Conservation (phyloP, 2,888 invertebrate species). For the Pyrocoelia pectoralis region DNA sequence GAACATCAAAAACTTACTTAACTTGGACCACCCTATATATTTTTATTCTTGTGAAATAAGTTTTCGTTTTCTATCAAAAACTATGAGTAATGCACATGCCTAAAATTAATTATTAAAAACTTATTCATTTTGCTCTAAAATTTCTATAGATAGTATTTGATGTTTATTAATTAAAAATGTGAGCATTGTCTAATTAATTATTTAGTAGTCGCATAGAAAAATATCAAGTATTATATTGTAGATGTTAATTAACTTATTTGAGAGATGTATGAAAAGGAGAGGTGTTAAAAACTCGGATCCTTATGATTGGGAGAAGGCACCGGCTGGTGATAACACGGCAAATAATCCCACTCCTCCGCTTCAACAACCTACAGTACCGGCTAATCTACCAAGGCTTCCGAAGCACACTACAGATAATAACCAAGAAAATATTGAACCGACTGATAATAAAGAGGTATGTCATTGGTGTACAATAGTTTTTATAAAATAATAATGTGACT, state of each 20-base stretch:
- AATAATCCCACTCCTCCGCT: conserved; percentile 47
- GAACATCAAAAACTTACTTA: no score
- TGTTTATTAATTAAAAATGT: no score
- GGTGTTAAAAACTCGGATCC: conserved; percentile 91
- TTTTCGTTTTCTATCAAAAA: no score
- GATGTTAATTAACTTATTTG: conserved; percentile 87
- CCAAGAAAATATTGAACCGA: conserved; percentile 74
- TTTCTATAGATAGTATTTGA: no score
- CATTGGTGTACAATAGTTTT: no score
- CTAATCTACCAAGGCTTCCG: conserved; percentile 50
- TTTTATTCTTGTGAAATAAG: no score
- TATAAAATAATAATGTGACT: background rate
- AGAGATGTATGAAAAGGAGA: conserved; percentile 92
- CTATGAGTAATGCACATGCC: no score
- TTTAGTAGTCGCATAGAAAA: no score
- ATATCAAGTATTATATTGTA: conserved; percentile 54
- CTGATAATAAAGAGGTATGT: conserved; percentile 66
- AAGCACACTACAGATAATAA: conserved; percentile 67
- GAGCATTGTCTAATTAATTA: no score
- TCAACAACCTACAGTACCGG: conserved; percentile 49
- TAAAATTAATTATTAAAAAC: no score
- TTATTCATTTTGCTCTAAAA: no score
- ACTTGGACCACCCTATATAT: no score
- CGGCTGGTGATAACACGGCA: conserved; percentile 51
- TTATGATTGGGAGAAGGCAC: conserved; percentile 92